phyloP scores from a whole-genome alignment of 1,140 invertebrate genomes.

The Zaprionus taronus region DNA sequence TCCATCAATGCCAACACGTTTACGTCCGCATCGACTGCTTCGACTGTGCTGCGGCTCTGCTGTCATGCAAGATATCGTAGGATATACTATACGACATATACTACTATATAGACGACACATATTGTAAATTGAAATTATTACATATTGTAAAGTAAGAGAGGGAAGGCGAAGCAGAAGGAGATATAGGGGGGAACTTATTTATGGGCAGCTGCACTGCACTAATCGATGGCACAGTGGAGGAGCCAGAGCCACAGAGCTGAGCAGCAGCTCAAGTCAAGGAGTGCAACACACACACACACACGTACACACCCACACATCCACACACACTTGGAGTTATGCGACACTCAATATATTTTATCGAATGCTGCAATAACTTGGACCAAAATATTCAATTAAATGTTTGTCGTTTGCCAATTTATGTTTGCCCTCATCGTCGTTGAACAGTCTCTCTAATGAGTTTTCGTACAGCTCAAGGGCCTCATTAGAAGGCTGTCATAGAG shows the following conservation, averaged over 20 bases:
- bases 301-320: neutral
- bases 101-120: constrained; percentile 36
- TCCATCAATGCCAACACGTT: constrained; percentile 78
- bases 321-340: constrained; percentile 53
- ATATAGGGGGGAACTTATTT: constrained; percentile 54
- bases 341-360: constrained; percentile 69
- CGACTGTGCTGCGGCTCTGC: constrained; percentile 28
- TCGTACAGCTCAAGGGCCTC: constrained; percentile 25
- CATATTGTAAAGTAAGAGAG: constrained; percentile 55
- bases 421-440: constrained; percentile 36
- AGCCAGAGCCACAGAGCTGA: neutral
- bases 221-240: constrained; percentile 52
- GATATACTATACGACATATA: constrained; percentile 24
- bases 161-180: neutral
- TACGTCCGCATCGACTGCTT: constrained; percentile 44
- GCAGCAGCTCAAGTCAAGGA: neutral
- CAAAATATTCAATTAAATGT: constrained; percentile 80
- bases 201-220: constrained; percentile 55
- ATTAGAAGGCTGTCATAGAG: neutral
- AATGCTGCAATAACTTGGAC: constrained; percentile 67
- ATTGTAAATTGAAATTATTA: constrained; percentile 78
- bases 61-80: constrained; percentile 60
- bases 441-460: constrained; percentile 65
- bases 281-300: neutral
- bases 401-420: constrained; percentile 62